phyloP scores from a whole-genome alignment of 2,113 vertebrate genomes.

The Crotalus helleri region DNA sequence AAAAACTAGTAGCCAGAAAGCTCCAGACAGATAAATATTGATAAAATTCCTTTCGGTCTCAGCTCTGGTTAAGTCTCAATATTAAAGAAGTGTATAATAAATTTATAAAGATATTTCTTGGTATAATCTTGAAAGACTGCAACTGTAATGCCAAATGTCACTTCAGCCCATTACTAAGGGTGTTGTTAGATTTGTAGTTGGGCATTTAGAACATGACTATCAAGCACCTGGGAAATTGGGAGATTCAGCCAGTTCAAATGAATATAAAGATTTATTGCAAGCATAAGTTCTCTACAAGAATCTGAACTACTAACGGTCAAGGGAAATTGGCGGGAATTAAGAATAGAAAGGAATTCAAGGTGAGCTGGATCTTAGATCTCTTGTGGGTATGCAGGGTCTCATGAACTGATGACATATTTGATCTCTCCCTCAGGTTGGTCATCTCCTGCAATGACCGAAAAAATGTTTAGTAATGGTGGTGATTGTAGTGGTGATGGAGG shows the following conservation, averaged over 20 bases:
- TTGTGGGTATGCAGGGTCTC: background rate
- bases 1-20: background rate
- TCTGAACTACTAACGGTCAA: too few relatives aligned
- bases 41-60: background rate
- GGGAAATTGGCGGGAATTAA: background rate
- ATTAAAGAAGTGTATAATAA: background rate
- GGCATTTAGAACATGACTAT: background rate
- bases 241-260: background rate
- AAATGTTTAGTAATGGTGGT: background rate
- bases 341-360: background rate
- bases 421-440: background rate
- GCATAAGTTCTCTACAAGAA: too few relatives aligned
- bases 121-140: background rate
- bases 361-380: background rate
- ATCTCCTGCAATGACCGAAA: background rate
- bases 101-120: background rate
- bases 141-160: background rate
- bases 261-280: background rate
- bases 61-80: background rate
- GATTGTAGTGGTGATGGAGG: background rate
- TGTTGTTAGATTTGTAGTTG: background rate
- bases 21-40: background rate
- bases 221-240: background rate
- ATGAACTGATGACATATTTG: background rate
- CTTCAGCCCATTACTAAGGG: background rate